phyloP scores from a whole-genome alignment of 1,140 invertebrate genomes.

The Eriosoma lanigerum region DNA sequence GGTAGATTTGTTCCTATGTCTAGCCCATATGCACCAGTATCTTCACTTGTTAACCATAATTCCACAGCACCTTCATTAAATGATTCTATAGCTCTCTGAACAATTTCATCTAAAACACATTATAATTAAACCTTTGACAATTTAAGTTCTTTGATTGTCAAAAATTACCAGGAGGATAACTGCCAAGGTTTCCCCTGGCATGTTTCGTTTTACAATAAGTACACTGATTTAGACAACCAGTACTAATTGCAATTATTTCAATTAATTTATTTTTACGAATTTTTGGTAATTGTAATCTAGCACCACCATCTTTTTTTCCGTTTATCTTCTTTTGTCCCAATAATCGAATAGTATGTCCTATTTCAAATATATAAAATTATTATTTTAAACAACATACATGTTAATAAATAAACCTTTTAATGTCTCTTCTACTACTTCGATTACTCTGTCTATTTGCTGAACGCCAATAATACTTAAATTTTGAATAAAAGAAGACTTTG shows the following conservation, averaged over 20 bases:
- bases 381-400: neutral
- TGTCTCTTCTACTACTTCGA: slow-evolving; percentile 98
- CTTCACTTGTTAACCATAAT: slow-evolving; percentile 98
- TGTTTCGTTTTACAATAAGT: slow-evolving; percentile 99
- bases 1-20: slow-evolving; percentile 90
- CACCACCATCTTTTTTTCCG: slow-evolving; percentile 83
- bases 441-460: slow-evolving; percentile 96
- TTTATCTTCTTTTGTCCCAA: slow-evolving; percentile 79
- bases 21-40: slow-evolving; percentile 93
- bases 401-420: slow-evolving; percentile 72
- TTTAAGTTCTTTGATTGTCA: neutral
- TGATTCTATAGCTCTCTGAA: slow-evolving; percentile 77
- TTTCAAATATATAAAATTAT: slow-evolving; percentile 50
- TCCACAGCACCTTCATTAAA: slow-evolving; percentile 93
- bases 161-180: slow-evolving; percentile 72
- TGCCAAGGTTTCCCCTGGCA: slow-evolving; percentile 91
- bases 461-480: slow-evolving; percentile 93
- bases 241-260: slow-evolving; percentile 98
- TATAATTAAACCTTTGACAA: neutral
- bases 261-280: slow-evolving; percentile 92
- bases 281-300: slow-evolving; percentile 85
- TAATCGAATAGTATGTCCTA: slow-evolving; percentile 76
- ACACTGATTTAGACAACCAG: slow-evolving; percentile 96
- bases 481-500: slow-evolving; percentile 71
- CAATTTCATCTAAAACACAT: slow-evolving; percentile 68